A percentile compares a stretch with the other conserved stretches of the same genome.
Evolutionary conservation across 1,140 invertebrate species (phyloP).

Genomic region (Apocrypta bakeri): DNA sequence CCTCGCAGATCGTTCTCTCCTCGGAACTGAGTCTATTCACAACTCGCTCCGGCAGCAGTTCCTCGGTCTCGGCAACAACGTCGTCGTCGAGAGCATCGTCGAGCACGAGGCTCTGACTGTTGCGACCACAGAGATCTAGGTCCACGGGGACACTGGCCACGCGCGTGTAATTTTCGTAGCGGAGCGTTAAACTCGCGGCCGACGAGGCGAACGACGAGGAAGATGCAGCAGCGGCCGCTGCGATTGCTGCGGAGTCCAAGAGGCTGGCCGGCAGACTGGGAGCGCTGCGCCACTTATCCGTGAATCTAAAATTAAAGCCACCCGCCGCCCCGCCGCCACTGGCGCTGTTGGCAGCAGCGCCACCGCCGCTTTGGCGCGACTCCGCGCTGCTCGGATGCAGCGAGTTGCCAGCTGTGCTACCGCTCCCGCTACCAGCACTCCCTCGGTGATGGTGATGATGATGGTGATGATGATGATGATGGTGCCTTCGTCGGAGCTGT

Average conservation of each 20-base stretch:
- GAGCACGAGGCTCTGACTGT: slow-evolving; percentile 43
- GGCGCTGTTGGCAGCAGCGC: slow-evolving; percentile 50
- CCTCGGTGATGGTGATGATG: slow-evolving; percentile 40
- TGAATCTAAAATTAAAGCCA: slow-evolving; percentile 74
- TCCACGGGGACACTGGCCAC: slow-evolving; percentile 76
- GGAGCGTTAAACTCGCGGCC: slow-evolving; percentile 52
- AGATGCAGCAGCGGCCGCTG: slow-evolving; percentile 51
- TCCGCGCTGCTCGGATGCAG: slow-evolving; percentile 36
- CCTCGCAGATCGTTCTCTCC: slow-evolving; percentile 12
- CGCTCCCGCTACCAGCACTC: slow-evolving; percentile 38
- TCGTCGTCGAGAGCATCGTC: slow-evolving; percentile 40
- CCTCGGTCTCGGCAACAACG: slow-evolving; percentile 22
- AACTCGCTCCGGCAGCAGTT: not conserved
- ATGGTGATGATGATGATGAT: slow-evolving; percentile 55
- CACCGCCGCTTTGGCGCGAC: slow-evolving; percentile 46
- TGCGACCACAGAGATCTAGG: slow-evolving; percentile 70
- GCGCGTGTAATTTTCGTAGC: slow-evolving; percentile 61
- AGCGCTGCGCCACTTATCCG: slow-evolving; percentile 72
- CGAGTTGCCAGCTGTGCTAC: slow-evolving; percentile 36
- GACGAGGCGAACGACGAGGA: slow-evolving; percentile 55
- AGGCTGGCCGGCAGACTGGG: slow-evolving; percentile 71
- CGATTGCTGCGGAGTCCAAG: slow-evolving; percentile 58
- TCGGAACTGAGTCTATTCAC: slow-evolving; percentile 14
- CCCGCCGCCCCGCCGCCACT: slow-evolving; percentile 50
- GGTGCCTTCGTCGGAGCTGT: slow-evolving; percentile 53